Evolutionary conservation across 2,888 invertebrate genomes (phyloP).

Genomic region (Sericinus montela): DNA sequence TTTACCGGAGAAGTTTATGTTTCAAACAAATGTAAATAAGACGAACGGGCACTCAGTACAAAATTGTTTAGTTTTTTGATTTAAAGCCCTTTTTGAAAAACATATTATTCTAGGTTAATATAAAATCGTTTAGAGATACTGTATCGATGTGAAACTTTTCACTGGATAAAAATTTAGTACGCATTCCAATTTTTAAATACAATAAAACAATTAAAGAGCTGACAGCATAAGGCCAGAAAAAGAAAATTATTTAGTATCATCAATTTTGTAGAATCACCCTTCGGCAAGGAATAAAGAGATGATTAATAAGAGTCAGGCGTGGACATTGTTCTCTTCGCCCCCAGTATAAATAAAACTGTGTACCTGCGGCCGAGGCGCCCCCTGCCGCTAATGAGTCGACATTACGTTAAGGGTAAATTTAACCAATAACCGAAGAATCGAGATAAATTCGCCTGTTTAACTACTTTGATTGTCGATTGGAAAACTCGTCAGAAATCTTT

Average conservation of each 20-base stretch:
- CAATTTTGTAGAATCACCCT: slow-evolving; percentile 37
- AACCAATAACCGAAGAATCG: slow-evolving; percentile 10
- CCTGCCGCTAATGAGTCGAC: slow-evolving; percentile 60
- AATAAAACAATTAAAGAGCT: no score
- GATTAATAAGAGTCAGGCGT: slow-evolving; percentile 58
- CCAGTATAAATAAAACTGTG: slow-evolving; percentile 55
- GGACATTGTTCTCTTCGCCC: slow-evolving; percentile 56
- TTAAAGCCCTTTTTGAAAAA: no score
- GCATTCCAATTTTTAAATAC: no score
- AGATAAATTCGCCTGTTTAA: slow-evolving; percentile 13
- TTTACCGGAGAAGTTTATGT: no score
- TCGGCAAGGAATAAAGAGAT: slow-evolving; percentile 51
- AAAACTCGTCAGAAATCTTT: neutral
- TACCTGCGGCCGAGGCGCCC: slow-evolving; percentile 55
- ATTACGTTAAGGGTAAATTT: slow-evolving; percentile 29
- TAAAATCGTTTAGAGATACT: no score
- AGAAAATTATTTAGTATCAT: neutral
- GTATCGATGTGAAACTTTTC: no score
- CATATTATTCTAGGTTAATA: no score
- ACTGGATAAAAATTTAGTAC: no score
- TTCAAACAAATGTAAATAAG: no score
- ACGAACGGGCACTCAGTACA: no score
- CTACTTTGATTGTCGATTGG: slow-evolving; percentile 21
- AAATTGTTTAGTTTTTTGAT: no score
- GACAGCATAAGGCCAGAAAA: no score